A percentile compares a stretch with the other conserved stretches of the same genome.
Evolutionary conservation across 1,140 invertebrate genomes (phyloP).

Genomic region (Dolichoris vasculosae): DNA sequence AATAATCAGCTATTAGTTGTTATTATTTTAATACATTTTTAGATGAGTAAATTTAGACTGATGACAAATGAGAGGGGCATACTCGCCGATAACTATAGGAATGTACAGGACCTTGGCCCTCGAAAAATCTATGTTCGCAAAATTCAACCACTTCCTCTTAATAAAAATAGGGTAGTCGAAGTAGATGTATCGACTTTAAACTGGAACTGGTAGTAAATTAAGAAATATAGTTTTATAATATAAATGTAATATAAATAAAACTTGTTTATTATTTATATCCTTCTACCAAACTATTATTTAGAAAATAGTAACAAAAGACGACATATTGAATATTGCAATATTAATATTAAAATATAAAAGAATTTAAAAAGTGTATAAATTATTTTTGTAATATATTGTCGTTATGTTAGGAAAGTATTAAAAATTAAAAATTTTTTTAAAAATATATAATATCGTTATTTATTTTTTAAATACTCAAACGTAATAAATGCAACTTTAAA

Average conservation of each 20-base stretch:
- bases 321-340: too few relatives aligned
- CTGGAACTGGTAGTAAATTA: slow-evolving; percentile 61
- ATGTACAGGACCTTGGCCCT: slow-evolving; percentile 79
- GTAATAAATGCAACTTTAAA: too few relatives aligned
- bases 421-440: too few relatives aligned
- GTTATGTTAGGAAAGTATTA: too few relatives aligned
- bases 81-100: slow-evolving; percentile 68
- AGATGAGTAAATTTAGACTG: slow-evolving; percentile 80
- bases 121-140: slow-evolving; percentile 77
- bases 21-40: slow-evolving; percentile 41
- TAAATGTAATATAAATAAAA: not conserved
- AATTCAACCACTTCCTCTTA: slow-evolving; percentile 48
- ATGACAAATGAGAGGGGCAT: slow-evolving; percentile 76
- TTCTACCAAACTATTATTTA: too few relatives aligned
- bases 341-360: too few relatives aligned
- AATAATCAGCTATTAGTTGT: not conserved
- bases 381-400: too few relatives aligned
- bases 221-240: not conserved
- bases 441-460: too few relatives aligned
- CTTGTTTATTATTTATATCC: not conserved
- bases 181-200: slow-evolving; percentile 57
- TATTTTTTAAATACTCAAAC: too few relatives aligned
- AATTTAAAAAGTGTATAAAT: too few relatives aligned
- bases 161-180: slow-evolving; percentile 48
- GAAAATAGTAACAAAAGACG: too few relatives aligned